phyloP scores from a whole-genome alignment of 35 echinoderm and acorn worm genomes.

The Ophiothrix spiculata region DNA sequence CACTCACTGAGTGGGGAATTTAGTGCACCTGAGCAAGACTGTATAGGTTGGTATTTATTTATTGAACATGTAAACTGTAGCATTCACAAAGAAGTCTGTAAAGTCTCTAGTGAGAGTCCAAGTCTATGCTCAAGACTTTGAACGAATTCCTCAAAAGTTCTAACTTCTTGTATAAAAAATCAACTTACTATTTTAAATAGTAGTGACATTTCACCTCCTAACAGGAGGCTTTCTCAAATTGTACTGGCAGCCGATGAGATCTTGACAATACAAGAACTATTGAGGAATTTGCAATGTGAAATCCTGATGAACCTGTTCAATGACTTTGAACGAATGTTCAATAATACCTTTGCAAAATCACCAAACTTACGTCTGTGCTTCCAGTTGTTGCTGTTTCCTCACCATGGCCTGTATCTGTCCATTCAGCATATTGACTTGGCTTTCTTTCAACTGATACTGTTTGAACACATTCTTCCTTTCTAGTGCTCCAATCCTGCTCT shows the following conservation, averaged over 20 bases:
- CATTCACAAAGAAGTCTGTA: too few relatives aligned
- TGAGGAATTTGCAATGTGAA: background rate
- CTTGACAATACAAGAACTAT: too few relatives aligned
- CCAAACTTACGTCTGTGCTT: slow-evolving; percentile 62
- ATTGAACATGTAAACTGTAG: too few relatives aligned
- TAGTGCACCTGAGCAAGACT: too few relatives aligned
- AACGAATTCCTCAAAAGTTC: too few relatives aligned
- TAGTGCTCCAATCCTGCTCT: slow-evolving; percentile 42
- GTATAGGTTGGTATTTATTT: too few relatives aligned
- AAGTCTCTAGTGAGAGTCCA: too few relatives aligned
- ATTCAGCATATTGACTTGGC: slow-evolving; percentile 39
- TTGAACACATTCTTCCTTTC: slow-evolving; percentile 67
- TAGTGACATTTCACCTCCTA: background rate
- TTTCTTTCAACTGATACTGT: slow-evolving; percentile 60
- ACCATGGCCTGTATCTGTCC: slow-evolving; percentile 46
- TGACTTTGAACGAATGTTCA: background rate
- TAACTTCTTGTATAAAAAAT: too few relatives aligned
- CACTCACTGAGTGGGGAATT: too few relatives aligned
- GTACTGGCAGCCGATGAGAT: too few relatives aligned
- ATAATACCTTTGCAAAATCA: background rate
- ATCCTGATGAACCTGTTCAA: background rate
- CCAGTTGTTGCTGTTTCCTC: slow-evolving; percentile 53
- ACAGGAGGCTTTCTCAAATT: background rate
- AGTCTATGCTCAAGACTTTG: too few relatives aligned
- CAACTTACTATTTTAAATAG: too few relatives aligned